Evolutionary conservation across 1,140 invertebrate species (phyloP), one percentile per base, ranked within the genome.

Genomic region (Vanessa tameamea): DNA sequence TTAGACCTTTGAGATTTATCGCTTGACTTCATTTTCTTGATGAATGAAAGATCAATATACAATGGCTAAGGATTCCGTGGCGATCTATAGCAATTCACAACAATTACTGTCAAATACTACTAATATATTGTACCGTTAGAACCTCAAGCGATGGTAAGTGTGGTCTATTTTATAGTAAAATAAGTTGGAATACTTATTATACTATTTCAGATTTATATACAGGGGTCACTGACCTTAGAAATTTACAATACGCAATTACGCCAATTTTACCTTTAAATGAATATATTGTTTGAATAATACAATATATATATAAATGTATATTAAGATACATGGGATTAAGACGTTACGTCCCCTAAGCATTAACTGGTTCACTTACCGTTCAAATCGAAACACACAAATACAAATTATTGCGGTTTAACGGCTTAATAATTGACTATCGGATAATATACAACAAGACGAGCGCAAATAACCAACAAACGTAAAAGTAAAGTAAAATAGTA

Each of bases 21-120:
- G 14, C 47, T 16, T 50, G 4, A 8, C 37, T 20, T 43, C 15
- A 31, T 31, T 48, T 61, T 68, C 47, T 55, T 64, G 72, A 63
- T 37, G 31, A 43, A 73, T 68, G 47, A 48, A 12, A 64, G 72
- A 37, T 72, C 75, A 31, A 37, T 55, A 37, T 68, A 15, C 4
- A 43, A 51, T 78, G 76, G 73, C 69, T 53, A 47, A 68, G 63
- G 66, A 76, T 53, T 53, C 51, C 51, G 8, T 53, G 5, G 51
- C 51, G 51, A 53, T 77, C 70, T 73, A 53, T 61, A 66, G 79
- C 77, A 82, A 84, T 84, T 74, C 72, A 80, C 78, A 83, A 83
- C 82, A 81, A 83, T 85, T 85, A 85, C 83, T 83, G 82, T 85
- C 83, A 83, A 81, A 82, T 77, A 83, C 80, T 79, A 80, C 77